phyloP scores from a whole-genome alignment of 2,888 invertebrate genomes.

The Ecdyonurus torrentis region DNA sequence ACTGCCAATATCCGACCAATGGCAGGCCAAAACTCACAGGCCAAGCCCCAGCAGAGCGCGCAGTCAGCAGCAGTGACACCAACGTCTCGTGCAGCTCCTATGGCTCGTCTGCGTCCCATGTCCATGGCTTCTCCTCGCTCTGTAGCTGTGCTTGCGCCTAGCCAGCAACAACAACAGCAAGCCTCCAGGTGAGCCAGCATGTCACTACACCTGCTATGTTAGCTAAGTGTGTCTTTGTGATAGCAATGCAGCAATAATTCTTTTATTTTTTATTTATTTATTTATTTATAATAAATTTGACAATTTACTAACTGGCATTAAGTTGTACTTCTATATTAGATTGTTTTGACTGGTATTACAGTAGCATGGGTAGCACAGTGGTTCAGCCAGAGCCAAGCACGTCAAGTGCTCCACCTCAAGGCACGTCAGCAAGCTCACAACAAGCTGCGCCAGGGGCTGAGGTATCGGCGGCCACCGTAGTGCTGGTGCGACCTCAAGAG shows the following conservation, averaged over 20 bases:
- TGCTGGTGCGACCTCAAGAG: neutral
- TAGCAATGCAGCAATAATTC: neutral
- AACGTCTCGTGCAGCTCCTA: constrained; percentile 9
- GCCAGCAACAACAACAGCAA: constrained; percentile 21
- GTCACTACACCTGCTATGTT: too few species aligned
- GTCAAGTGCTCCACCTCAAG: neutral
- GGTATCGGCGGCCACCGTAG: neutral
- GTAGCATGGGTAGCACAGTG: too few species aligned
- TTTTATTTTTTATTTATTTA: too few species aligned
- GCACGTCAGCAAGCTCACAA: neutral
- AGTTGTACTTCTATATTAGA: too few species aligned
- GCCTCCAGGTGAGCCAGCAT: constrained; percentile 13
- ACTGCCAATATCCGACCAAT: neutral
- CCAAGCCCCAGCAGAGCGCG: neutral
- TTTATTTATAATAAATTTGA: too few species aligned
- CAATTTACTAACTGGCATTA: too few species aligned
- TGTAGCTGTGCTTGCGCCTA: constrained; percentile 20
- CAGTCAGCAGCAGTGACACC: constrained; percentile 16
- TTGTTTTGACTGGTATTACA: too few species aligned
- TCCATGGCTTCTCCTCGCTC: neutral
- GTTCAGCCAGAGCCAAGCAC: neutral
- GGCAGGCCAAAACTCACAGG: neutral
- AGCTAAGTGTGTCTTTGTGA: neutral
- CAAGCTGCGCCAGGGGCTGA: neutral
- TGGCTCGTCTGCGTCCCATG: neutral